Evolutionary conservation across 1,140 invertebrate species (phyloP).

Genomic region (Danaus plexippus): DNA sequence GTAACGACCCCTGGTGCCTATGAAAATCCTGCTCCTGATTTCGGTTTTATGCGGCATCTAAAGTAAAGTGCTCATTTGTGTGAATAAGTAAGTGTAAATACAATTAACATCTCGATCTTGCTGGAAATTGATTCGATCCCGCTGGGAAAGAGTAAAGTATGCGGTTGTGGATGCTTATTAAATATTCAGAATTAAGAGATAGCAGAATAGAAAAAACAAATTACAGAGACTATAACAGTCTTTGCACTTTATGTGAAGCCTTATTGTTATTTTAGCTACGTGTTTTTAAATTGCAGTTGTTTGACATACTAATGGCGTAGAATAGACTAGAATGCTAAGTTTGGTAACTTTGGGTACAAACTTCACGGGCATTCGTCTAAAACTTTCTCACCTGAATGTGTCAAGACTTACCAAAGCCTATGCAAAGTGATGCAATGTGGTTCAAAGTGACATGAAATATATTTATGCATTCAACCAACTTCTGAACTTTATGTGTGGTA

Average conservation of each 20-base stretch:
- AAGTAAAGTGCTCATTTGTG: constrained; percentile 28
- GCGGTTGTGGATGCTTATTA: no score
- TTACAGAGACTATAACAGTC: no score
- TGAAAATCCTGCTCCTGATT: constrained; percentile 50
- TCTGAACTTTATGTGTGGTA: neutral
- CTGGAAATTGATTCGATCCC: constrained; percentile 1
- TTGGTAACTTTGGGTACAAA: constrained; percentile 40
- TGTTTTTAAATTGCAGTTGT: constrained; percentile 37
- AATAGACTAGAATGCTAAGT: constrained; percentile 26
- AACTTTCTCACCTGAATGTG: constrained; percentile 44
- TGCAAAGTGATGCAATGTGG: no score
- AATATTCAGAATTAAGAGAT: no score
- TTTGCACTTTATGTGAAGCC: neutral
- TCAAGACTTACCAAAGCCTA: no score
- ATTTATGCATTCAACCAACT: constrained; percentile 7
- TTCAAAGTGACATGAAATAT: constrained; percentile 1
- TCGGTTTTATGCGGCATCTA: constrained; percentile 37
- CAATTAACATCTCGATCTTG: constrained; percentile 16
- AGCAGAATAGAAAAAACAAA: no score
- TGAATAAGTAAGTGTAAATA: constrained; percentile 23
- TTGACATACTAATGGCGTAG: constrained; percentile 33
- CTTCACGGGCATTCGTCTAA: constrained; percentile 50
- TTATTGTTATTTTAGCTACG: neutral
- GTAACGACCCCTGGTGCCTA: constrained; percentile 45
- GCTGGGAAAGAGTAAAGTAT: no score